Conservation (phyloP, 2,113 vertebrate genomes). For the Brachypodius melanocephalos region DNA sequence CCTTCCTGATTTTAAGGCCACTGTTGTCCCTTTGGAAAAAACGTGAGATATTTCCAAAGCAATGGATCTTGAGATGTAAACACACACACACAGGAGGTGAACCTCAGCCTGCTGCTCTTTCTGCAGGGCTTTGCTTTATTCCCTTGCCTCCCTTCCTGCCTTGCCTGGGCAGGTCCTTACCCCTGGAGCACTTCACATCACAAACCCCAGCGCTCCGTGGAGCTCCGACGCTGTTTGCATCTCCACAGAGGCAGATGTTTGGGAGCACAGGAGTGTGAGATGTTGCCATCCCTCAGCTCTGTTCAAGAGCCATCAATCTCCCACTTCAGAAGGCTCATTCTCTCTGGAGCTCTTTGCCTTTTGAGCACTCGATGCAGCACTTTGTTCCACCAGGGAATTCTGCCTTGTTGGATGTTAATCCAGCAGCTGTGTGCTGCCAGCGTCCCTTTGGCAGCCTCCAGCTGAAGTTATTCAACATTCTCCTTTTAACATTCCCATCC, state of each 20-base stretch:
- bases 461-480: not conserved
- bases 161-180: not conserved
- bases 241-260: slow-evolving; percentile 47
- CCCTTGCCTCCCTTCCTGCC: not conserved
- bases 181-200: not conserved
- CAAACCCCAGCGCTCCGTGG: not conserved
- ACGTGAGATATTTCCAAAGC: not conserved
- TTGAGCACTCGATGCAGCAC: slow-evolving; percentile 8
- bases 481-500: not conserved
- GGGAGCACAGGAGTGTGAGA: slow-evolving; percentile 7
- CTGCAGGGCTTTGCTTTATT: not conserved
- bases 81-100: not conserved
- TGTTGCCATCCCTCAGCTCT: slow-evolving; percentile 4
- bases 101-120: not conserved
- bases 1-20: not conserved
- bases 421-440: not conserved
- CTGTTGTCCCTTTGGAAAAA: not conserved
- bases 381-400: not conserved
- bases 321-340: slow-evolving; percentile 35
- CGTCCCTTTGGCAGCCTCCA: not conserved
- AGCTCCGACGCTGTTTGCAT: not conserved
- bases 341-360: slow-evolving; percentile 38
- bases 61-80: not conserved
- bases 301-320: slow-evolving; percentile 36
- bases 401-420: not conserved